These are phyloP conservation scores for Arenaria interpres DNA, from an alignment of 2,113 vertebrate genomes.

Conservation along the genomic window DNA sequence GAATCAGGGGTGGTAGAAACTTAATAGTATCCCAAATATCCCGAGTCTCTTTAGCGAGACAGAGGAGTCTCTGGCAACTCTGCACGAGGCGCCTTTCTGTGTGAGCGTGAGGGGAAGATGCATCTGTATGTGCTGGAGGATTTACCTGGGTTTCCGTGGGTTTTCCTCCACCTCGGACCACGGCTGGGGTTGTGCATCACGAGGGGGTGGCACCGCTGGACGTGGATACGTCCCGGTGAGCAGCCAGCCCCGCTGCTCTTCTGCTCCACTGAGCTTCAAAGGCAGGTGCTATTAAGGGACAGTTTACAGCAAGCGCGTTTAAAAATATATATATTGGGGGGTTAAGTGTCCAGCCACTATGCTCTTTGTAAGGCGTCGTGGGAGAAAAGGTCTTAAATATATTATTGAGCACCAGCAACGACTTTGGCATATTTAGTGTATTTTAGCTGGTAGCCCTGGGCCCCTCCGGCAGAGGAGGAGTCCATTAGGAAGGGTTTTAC, in stretches of 20 bases:
- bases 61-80: background rate
- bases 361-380: background rate
- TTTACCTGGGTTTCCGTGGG: background rate
- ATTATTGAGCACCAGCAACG: background rate
- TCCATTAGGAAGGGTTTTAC: background rate
- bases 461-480: background rate
- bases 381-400: background rate
- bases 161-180: fast-evolving
- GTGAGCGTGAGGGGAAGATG: background rate
- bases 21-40: background rate
- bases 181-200: background rate
- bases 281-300: background rate
- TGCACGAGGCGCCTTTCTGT: background rate
- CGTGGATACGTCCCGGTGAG: background rate
- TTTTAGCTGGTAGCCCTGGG: background rate
- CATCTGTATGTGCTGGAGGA: fast-evolving
- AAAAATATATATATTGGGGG: background rate
- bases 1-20: background rate
- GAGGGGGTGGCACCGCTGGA: background rate
- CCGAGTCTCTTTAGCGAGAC: background rate
- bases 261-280: background rate
- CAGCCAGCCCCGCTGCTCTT: background rate
- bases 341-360: background rate
- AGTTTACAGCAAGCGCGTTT: background rate
- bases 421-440: background rate